A percentile compares a stretch with the other conserved stretches of the same genome.
Conservation (phyloP, 2,888 invertebrate species). For the Spodoptera picta region DNA sequence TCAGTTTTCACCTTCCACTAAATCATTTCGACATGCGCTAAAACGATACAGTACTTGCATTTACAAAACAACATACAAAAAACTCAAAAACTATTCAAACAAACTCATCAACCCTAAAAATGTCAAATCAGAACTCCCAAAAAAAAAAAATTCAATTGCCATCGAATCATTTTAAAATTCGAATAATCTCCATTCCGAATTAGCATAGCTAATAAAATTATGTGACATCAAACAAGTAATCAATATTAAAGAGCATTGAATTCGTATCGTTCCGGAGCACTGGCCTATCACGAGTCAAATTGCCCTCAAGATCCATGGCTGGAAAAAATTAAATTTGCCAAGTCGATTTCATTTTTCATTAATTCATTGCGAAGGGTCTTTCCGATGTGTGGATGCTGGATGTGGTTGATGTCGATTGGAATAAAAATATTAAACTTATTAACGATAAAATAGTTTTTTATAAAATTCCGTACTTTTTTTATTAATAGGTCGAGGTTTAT, state of each 20-base stretch:
- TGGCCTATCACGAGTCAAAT: conserved; percentile 68
- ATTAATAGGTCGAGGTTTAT: too few relatives aligned
- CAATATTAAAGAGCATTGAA: conserved; percentile 70
- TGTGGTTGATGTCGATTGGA: conserved; percentile 8
- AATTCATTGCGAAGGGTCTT: conserved; percentile 80
- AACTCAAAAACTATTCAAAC: too few relatives aligned
- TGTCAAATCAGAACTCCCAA: neutral
- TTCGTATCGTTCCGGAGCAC: conserved; percentile 61
- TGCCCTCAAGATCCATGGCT: conserved; percentile 62
- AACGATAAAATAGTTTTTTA: too few relatives aligned
- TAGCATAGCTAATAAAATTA: conserved; percentile 56
- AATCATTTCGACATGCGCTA: too few relatives aligned
- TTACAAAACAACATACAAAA: neutral
- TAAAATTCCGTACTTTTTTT: too few relatives aligned
- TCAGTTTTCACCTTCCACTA: too few relatives aligned
- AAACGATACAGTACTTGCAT: too few relatives aligned
- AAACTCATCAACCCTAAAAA: too few relatives aligned
- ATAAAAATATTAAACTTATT: too few relatives aligned
- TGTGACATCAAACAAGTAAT: conserved; percentile 61
- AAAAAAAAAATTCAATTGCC: conserved; percentile 1
- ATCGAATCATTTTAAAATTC: conserved; percentile 7
- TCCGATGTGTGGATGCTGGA: conserved; percentile 37
- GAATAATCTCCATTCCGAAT: conserved; percentile 40
- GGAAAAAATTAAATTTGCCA: conserved; percentile 84
- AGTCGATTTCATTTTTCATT: conserved; percentile 87